These are phyloP conservation scores for Escarpia spicata DNA, from an alignment of 2,888 invertebrate species.

Conservation along the genomic window DNA sequence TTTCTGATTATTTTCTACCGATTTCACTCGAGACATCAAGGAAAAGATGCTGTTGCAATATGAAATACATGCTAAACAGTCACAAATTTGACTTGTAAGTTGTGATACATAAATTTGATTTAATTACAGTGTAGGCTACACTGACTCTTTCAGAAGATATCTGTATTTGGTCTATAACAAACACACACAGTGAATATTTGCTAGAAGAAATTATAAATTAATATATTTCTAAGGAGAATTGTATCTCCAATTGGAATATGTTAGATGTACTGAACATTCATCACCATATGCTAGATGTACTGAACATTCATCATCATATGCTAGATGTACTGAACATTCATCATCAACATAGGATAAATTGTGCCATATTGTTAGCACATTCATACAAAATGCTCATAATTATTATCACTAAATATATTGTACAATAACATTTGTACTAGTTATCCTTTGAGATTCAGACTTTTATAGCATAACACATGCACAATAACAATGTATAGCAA, in stretches of 20 bases:
- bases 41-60: background rate
- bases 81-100: background rate
- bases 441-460: background rate
- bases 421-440: background rate
- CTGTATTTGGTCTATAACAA: background rate
- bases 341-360: background rate
- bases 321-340: too few relatives aligned
- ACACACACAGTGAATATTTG: too few relatives aligned
- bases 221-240: too few relatives aligned
- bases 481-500: background rate
- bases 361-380: background rate
- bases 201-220: too few relatives aligned
- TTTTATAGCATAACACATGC: background rate
- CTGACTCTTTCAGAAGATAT: background rate
- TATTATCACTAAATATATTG: background rate
- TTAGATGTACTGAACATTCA: too few relatives aligned
- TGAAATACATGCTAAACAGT: background rate
- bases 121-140: background rate
- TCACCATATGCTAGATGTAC: too few relatives aligned
- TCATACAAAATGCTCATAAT: background rate
- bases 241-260: too few relatives aligned
- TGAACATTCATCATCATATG: too few relatives aligned
- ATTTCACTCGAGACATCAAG: background rate
- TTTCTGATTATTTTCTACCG: background rate
- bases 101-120: background rate